Base-by-base conservation (phyloP, 2,888 invertebrate species). In the Neocrepidodera transversa region DNA sequence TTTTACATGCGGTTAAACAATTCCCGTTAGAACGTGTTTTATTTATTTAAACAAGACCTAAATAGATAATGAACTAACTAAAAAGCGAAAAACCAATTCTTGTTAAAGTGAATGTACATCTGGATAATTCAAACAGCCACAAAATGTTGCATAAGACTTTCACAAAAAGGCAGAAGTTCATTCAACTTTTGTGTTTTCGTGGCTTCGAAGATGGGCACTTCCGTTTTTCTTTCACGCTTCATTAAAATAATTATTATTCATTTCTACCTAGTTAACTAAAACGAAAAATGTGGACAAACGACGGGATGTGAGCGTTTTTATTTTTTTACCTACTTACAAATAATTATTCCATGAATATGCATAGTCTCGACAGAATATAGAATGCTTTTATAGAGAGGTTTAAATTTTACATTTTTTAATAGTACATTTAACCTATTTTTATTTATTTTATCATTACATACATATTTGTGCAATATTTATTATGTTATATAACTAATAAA, bases 171-270 rank as follows among this genome's bases (percentile, higher is more conserved):
- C 28, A 13, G 18, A 32, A 43, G 53, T 35, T 54, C 45, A 16
- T 45, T 36, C 45, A 54, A 45, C 53, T 54, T n/a, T 28, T 28
- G 26, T 45, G 45, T 45, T 45, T 45, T 42, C 43, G 43, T 35
- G 45, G 26, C 14, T n/a, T 45, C 45, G 11, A 45, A 45, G 53
- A 54, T 45, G 23, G 23, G 8, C 50, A 36, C 23, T 50, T 50
- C 45, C 53, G 53, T 54, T 54, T 54, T 54, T 54, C 26, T 54
- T 36, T 54, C 7, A 36, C 8, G 14, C 35, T 54, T 54, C 45
- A 53, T 45, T 35, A 45, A 26, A 26, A 45, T 26, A 45, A 45
- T 45, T 45, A 26, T n/a, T 14, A 45, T 23, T 45, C 26, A 20
- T 13, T n/a, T 32, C 36, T 35, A 20, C 32, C 32, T 35, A 26